These are phyloP conservation scores for Micrasema longulum DNA, from an alignment of 1,140 invertebrate genomes.

Conservation along the genomic window DNA sequence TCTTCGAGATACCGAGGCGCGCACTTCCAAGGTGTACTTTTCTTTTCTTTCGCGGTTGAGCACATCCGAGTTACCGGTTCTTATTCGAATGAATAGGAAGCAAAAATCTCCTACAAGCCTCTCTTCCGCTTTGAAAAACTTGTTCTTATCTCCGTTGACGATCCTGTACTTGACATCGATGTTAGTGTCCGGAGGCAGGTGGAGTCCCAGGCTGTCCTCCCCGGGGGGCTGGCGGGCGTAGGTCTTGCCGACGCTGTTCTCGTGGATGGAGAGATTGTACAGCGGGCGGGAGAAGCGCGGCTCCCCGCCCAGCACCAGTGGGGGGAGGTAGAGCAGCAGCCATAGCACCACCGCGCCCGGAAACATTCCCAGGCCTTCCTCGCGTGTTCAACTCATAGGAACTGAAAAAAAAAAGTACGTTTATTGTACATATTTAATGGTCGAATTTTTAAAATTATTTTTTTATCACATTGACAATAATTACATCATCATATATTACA, in stretches of 20 bases:
- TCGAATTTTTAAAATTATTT: too few species aligned
- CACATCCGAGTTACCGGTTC: conserved; percentile 79
- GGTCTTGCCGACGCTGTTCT: conserved; percentile 87
- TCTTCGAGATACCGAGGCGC: conserved; percentile 67
- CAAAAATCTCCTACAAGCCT: conserved; percentile 88
- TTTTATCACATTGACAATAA: too few species aligned
- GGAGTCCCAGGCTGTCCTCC: conserved; percentile 67
- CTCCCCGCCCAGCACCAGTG: conserved; percentile 37
- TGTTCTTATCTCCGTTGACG: conserved; percentile 80
- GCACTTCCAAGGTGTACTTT: conserved; percentile 82
- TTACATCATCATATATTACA: too few species aligned
- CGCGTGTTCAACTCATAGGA: conserved; percentile 53
- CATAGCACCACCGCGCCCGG: conserved; percentile 49
- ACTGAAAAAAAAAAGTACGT: conserved; percentile 42
- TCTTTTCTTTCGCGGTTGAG: conserved; percentile 89
- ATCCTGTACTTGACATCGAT: conserved; percentile 81
- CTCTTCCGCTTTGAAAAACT: conserved; percentile 89
- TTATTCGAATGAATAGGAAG: conserved; percentile 85
- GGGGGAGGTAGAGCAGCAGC: conserved; percentile 42
- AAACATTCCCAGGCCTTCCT: conserved; percentile 49
- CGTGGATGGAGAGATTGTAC: conserved; percentile 91
- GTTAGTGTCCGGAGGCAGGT: conserved; percentile 50
- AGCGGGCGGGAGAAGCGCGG: conserved; percentile 73
- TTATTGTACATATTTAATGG: too few species aligned
- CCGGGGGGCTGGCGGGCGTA: conserved; percentile 70